Base-by-base conservation (phyloP, 2,113 vertebrate genomes). In the Oophaga pumilio region DNA sequence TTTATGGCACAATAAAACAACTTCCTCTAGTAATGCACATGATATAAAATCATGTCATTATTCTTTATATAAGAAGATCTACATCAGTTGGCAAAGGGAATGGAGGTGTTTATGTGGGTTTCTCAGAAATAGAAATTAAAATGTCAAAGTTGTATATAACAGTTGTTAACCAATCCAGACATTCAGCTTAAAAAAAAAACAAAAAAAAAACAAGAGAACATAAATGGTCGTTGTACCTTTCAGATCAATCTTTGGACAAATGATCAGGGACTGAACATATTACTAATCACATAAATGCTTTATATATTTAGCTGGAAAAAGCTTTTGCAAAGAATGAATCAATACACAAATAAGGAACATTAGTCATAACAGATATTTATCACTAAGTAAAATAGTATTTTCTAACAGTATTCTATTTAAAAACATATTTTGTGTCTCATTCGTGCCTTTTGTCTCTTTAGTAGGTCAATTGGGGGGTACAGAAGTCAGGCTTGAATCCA, bases 101-200 rank as follows among this genome's bases (percentile, higher is more conserved):
- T 53, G 60, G 56, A 86, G 28, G 62, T 66, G 43, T 86, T 86
- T 78, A 77, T 86, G 73, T 77, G 43, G 33, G 5, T 77, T 86
- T 78, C 73, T 49, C 20, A 53, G 84, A 86, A 86, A 86, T 50
- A 15, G n/a, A 77, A 86, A 66, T 78, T 76, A 78, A 86, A 86
- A 86, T 77, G 84, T 86, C 84, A 86, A 86, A 26, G 69, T 22
- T 66, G 84, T 86, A 86, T 66, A 86, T 76, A 66, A 53, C 49
- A 53, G 84, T 64, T 86, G 43, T 86, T 86, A 86, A 86, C 84
- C 56, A 85, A 62, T 24, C 26, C 59, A 50, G 74, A 24, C 56
- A 68, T 50, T 26, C 66, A 76, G 77, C 73, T 62, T 33, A 64
- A 20, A 59, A 74, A 33, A 26, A 20, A 59, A 74, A 22, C 26